Evolutionary conservation across 1,140 invertebrate genomes (phyloP), one percentile per base, ranked within the genome.

Genomic region (Cydia amplana): DNA sequence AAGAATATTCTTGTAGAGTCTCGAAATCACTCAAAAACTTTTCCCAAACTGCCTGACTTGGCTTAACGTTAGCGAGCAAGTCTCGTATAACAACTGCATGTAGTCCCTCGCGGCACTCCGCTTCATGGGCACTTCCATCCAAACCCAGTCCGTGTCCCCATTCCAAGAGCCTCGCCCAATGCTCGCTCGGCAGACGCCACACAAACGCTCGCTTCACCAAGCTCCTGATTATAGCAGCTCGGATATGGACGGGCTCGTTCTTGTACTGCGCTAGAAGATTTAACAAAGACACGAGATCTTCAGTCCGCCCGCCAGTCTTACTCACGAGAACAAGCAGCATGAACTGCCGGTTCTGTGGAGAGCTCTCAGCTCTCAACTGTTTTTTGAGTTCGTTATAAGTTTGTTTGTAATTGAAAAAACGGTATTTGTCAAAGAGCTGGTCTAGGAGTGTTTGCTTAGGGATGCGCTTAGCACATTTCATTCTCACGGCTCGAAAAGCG

Each of bases 241-340:
- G 83, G 6, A 89, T 63, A 72, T 84, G 83, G 0, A 65, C 79
- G 0, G 87, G 82, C 72, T 91, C 89, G 51, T 91, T 90, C 25
- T 12, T 78, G 65, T 88, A 83, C 23, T 73, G 77, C 16, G 80
- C 74, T 14, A 89, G 18, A 9, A 70, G 81, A 23, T 78, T 75
- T 23, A 91, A 49, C 36, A 91, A 74, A 63, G 81, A 79, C 18
- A 80, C 78, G 2, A 89, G 75, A 55, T 83, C 77, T 10, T 80
- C 78, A 6, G 77, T 73, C 32, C 81, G 75, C 2, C 83, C 81
- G 9, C 87, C 87, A 72, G 80, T 83, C 77, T 91, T 91, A 78
- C 88, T 91, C 2, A 91, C 83, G n/a, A 91, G 79, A 6, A 91
- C 87, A 2, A 89, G 76, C 40, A 90, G 78, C 65, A 90, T 89